Evolutionary conservation across 2,113 vertebrate species (phyloP), one percentile per base, ranked within the genome.

Genomic region (Pseudorasbora parva): DNA sequence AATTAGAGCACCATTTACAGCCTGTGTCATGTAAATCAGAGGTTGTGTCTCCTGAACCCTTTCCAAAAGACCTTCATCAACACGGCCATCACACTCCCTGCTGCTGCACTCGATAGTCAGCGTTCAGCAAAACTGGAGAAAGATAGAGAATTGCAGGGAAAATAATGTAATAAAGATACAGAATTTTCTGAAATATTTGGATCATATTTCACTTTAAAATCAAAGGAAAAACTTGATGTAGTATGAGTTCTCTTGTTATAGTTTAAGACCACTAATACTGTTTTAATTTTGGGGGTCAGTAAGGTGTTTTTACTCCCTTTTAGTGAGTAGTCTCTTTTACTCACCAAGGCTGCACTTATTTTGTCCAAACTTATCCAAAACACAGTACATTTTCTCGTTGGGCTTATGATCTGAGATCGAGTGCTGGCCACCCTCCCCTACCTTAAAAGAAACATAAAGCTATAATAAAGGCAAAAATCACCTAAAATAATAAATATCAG

Each of bases 51-150:
- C 83, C 81, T 60, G 83, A 8, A 30, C 85, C 85, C 82, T 57
- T 83, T 89, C 56, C 88, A 83, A 86, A 88, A 91, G 86, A 91
- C 88, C 87, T 89, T 85, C 72, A 90, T 88, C 89, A 92, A 92
- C 91, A 86, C 84, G 75, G 86, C 30, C 71, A 66, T 82, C 87
- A 84, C 78, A 87, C 37, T 78, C 14, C 56, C 56, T 41, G 56
- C 12, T 57, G 21, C 11, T 57, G 72, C 47, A 10, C 27, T 77
- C 54, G 59, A 43, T 59, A 23, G 14, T 62, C 43, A 33, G 25
- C 7, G 51, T 43, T 43, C 6, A 45, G 41, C 25, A 25, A 33
- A 71, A 7, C 72, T 45, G 33, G 73, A 72, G 23, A 27, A 47
- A 45, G 33, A 69, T 30, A 23, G 27, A 54, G 77, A 69, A 74